phyloP scores from a whole-genome alignment of 1,140 invertebrate species.

The Colletes latitarsis region DNA sequence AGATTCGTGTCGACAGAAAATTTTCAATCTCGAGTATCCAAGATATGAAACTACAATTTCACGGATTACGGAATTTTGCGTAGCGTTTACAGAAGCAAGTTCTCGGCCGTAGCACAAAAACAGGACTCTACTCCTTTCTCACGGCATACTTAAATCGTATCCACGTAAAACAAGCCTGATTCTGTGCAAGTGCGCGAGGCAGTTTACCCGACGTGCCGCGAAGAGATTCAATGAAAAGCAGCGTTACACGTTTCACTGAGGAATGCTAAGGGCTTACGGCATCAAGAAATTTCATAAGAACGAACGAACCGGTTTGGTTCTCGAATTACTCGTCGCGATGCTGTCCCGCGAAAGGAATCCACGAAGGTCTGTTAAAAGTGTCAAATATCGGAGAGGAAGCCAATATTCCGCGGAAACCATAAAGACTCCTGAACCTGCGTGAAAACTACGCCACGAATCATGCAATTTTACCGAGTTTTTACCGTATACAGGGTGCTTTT shows the following conservation, averaged over 20 bases:
- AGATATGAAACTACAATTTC: no score
- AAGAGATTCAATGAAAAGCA: constrained; percentile 40
- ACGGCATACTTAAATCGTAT: not conserved
- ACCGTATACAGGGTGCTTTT: no score
- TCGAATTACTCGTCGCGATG: constrained; percentile 38
- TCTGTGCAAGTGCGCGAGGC: not conserved
- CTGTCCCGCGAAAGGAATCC: constrained; percentile 2
- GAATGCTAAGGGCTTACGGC: constrained; percentile 44
- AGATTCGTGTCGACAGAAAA: no score
- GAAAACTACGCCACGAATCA: not conserved
- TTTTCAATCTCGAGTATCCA: no score
- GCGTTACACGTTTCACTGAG: constrained; percentile 19
- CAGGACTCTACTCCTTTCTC: not conserved
- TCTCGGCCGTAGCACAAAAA: not conserved
- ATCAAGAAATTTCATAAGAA: constrained; percentile 56
- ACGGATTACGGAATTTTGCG: no score
- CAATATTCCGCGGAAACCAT: constrained; percentile 21
- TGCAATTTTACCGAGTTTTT: not conserved
- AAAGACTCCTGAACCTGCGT: not conserved
- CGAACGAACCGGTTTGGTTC: constrained; percentile 56
- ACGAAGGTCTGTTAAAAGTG: constrained; percentile 36
- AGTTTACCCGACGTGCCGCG: not conserved
- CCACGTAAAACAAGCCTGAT: constrained; percentile 11
- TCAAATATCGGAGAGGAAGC: constrained; percentile 33
- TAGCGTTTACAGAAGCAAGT: not conserved